phyloP scores from a whole-genome alignment of 2,113 vertebrate species.

The Rattus rattus region DNA sequence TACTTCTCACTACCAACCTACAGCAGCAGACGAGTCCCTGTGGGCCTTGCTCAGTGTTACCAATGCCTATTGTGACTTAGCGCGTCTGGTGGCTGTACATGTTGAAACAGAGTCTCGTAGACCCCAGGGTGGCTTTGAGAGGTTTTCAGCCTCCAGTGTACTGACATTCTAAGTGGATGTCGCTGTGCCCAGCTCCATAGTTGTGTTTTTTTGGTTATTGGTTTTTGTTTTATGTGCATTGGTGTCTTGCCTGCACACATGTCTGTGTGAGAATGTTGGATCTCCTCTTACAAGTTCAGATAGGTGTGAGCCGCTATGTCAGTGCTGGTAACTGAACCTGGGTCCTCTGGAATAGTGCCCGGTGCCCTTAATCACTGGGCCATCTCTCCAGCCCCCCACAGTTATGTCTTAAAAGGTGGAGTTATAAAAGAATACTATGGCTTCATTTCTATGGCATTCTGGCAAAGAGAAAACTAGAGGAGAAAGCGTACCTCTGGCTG shows the following conservation, averaged over 20 bases:
- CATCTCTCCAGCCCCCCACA: background rate
- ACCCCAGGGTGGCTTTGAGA: background rate
- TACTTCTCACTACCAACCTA: background rate
- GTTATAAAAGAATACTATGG: background rate
- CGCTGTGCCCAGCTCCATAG: background rate
- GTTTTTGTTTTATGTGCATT: background rate
- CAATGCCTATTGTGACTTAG: background rate
- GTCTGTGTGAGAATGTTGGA: background rate
- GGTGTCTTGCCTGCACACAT: background rate
- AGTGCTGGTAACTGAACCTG: background rate
- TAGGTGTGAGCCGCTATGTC: background rate
- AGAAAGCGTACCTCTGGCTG: background rate
- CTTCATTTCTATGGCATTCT: conserved; percentile 9
- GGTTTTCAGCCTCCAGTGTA: background rate
- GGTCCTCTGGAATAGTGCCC: background rate
- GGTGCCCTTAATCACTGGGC: background rate
- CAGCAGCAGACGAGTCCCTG: background rate
- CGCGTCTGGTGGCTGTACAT: background rate
- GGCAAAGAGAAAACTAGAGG: background rate
- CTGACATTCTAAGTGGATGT: background rate
- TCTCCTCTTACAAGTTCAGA: background rate
- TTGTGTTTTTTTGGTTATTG: background rate
- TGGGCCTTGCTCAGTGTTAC: background rate
- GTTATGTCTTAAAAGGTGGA: background rate
- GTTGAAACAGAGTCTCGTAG: background rate